These are phyloP conservation scores for Corapipo altera DNA, from an alignment of 2,113 vertebrate species.

Conservation along the genomic window DNA sequence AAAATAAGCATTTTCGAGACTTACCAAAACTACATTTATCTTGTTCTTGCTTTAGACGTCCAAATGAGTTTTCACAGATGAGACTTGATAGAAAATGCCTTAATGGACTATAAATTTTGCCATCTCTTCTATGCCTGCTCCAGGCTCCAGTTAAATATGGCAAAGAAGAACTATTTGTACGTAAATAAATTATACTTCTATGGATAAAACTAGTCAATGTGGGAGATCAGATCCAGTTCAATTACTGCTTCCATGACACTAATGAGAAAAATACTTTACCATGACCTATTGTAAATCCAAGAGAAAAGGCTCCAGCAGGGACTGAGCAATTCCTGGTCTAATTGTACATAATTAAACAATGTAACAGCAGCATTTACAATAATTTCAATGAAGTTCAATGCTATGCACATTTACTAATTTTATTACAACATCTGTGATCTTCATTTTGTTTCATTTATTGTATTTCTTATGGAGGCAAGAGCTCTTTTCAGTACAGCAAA, in stretches of 20 bases:
- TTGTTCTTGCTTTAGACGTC: background rate
- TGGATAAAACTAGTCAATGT: background rate
- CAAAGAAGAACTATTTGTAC: background rate
- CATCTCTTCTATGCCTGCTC: background rate
- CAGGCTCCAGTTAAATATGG: background rate
- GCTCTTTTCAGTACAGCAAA: background rate
- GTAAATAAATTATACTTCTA: background rate
- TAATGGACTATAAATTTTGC: constrained; percentile 4
- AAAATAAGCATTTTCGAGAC: background rate
- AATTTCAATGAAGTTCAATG: constrained; percentile 20
- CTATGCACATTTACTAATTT: constrained; percentile 28
- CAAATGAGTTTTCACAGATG: background rate
- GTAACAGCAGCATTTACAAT: constrained; percentile 37
- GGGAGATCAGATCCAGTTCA: constrained; percentile 17
- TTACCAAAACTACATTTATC: background rate
- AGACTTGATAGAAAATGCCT: background rate
- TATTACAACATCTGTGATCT: constrained; percentile 24
- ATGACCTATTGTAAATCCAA: constrained; percentile 33
- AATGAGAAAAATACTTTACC: constrained; percentile 45
- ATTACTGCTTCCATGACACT: constrained; percentile 15
- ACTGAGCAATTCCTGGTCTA: constrained; percentile 29
- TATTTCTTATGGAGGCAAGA: background rate
- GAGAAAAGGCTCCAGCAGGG: constrained; percentile 43
- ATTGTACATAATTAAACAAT: constrained; percentile 48
- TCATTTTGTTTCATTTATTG: background rate